A percentile compares a stretch with the other conserved stretches of the same genome.
phyloP scores from a whole-genome alignment of 1,140 invertebrate genomes.

The Anastatus disparis region DNA sequence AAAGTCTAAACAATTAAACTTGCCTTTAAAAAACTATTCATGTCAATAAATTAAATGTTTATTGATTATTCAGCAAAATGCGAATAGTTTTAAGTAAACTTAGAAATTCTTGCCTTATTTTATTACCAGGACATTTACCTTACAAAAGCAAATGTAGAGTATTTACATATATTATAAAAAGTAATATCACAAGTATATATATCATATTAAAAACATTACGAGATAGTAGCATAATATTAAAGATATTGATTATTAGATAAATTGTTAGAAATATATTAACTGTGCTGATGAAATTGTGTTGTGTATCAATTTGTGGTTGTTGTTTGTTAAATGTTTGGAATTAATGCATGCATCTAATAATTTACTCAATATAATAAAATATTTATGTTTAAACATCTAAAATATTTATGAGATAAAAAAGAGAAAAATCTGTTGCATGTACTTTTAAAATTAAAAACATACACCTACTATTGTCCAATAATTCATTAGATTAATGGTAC shows the following conservation, averaged over 20 bases:
- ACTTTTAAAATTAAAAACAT: not conserved
- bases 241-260: not conserved
- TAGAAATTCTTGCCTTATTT: not conserved
- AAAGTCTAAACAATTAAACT: conserved; percentile 4
- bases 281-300: conserved; percentile 28
- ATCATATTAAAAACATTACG: too few relatives aligned
- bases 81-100: too few relatives aligned
- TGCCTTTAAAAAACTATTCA: too few relatives aligned
- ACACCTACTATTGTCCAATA: not conserved
- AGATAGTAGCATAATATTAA: conserved; percentile 5
- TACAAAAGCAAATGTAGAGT: conserved; percentile 1
- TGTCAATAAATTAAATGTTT: not conserved
- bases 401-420: too few relatives aligned
- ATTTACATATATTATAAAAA: conserved; percentile 13
- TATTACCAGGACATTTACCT: conserved; percentile 20
- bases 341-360: not conserved
- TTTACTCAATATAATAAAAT: not conserved
- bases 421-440: not conserved
- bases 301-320: conserved; percentile 13
- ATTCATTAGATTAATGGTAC: conserved; percentile 4
- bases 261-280: conserved; percentile 11
- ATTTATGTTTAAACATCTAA: not conserved
- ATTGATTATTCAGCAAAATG: not conserved
- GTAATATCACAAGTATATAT: conserved; percentile 24
- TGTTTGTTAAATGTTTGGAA: not conserved